These are phyloP conservation scores for Oryzias sinensis DNA, from an alignment of 2,797 vertebrate species.

Conservation along the genomic window DNA sequence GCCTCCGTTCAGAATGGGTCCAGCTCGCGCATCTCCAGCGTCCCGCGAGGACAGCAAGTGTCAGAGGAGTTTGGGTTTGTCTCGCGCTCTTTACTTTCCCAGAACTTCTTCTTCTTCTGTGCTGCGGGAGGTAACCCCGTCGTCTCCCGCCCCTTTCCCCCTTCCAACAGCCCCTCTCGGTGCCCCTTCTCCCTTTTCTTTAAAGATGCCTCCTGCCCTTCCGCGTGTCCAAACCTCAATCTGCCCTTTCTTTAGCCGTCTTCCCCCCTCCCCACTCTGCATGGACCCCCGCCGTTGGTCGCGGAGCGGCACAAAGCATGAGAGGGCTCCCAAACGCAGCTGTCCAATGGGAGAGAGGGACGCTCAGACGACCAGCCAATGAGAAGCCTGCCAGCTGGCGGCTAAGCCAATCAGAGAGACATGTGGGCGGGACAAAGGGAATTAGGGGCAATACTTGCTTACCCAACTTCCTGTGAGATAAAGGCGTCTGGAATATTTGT, in stretches of 20 bases:
- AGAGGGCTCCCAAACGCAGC: conserved; percentile 25
- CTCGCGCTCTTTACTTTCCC: conserved; percentile 78
- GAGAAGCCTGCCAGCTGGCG: background rate
- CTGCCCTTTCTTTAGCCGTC: conserved; percentile 57
- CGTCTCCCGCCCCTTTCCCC: conserved; percentile 48
- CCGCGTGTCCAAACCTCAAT: conserved; percentile 26
- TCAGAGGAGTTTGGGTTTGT: conserved; percentile 51
- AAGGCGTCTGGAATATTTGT: conserved; percentile 8
- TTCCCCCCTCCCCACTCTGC: conserved; percentile 53
- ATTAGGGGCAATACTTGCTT: conserved; percentile 41
- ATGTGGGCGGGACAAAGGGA: conserved; percentile 55
- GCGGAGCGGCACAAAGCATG: conserved; percentile 61
- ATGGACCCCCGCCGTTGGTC: conserved; percentile 63
- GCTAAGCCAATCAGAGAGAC: conserved; percentile 55
- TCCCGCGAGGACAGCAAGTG: conserved; percentile 53
- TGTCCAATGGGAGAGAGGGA: conserved; percentile 54
- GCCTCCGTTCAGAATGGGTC: conserved; percentile 51
- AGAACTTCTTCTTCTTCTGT: conserved; percentile 68
- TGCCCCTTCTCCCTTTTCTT: conserved; percentile 40
- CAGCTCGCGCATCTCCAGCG: conserved; percentile 53
- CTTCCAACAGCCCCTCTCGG: conserved; percentile 34
- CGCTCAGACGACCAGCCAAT: conserved; percentile 59
- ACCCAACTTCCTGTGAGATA: conserved; percentile 54
- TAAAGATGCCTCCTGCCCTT: conserved; percentile 27
- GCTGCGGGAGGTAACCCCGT: conserved; percentile 65